These are phyloP conservation scores for Pipistrellus pipistrellus DNA, from an alignment of 2,797 vertebrate species.

Conservation along the genomic window DNA sequence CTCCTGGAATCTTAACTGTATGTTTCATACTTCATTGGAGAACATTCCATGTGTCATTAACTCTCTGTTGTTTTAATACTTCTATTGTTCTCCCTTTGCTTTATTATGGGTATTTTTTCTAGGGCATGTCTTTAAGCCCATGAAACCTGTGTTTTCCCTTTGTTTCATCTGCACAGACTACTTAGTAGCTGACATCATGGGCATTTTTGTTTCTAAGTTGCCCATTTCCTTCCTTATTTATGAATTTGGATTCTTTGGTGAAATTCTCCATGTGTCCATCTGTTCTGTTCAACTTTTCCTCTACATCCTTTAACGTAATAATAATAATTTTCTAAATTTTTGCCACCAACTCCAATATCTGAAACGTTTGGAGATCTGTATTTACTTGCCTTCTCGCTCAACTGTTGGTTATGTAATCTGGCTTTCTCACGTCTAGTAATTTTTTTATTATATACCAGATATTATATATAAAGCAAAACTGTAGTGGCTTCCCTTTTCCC, in stretches of 20 bases:
- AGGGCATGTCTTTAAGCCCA: neutral
- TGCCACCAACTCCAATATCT: neutral
- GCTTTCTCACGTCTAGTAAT: neutral
- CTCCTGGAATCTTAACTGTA: neutral
- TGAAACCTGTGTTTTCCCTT: neutral
- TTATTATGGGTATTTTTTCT: neutral
- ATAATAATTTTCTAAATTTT: neutral
- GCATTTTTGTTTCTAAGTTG: neutral
- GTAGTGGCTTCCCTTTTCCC: neutral
- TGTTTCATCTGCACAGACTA: neutral
- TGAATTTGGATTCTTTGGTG: neutral
- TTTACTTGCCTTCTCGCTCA: neutral
- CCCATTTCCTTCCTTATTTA: neutral
- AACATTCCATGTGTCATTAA: neutral
- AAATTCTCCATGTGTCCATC: neutral
- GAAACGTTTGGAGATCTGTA: neutral
- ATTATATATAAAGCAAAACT: neutral
- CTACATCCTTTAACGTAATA: neutral
- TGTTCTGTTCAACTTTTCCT: neutral
- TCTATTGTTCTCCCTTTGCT: neutral
- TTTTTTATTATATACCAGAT: neutral
- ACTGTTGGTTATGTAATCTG: neutral
- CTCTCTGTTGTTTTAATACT: neutral
- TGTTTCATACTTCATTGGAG: neutral
- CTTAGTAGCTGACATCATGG: neutral